Percentiles rank a stretch among this genome's conserved stretches.
These are phyloP conservation scores for Kryphioiulus occultus DNA, from an alignment of 2,888 invertebrate species.

Conservation along the genomic window DNA sequence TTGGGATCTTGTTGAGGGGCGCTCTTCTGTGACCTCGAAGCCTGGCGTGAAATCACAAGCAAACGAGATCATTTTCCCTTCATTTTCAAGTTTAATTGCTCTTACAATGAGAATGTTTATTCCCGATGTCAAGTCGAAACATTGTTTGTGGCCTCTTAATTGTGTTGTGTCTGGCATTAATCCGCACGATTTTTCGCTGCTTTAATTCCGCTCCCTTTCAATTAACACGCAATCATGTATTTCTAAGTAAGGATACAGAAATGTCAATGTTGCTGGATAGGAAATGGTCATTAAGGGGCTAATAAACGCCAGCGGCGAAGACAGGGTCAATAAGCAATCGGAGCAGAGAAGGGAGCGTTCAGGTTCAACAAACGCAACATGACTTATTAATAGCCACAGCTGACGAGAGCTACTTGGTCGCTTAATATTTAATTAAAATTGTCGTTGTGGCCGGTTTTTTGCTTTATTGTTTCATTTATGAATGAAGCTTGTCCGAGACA, in stretches of 20 bases:
- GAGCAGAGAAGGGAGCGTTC: background rate
- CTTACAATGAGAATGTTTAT: background rate
- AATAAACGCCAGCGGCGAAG: background rate
- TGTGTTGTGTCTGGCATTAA: background rate
- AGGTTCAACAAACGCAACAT: slow-evolving; percentile 29
- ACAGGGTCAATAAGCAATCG: background rate
- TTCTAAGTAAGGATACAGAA: background rate
- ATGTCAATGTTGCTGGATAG: background rate
- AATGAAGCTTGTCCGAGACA: slow-evolving; percentile 32
- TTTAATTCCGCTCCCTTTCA: slow-evolving; percentile 9
- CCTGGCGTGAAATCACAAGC: no score
- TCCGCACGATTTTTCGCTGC: background rate
- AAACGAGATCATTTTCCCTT: no score
- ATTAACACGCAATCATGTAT: slow-evolving; percentile 8
- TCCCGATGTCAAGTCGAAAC: background rate
- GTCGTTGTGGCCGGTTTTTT: slow-evolving; percentile 3
- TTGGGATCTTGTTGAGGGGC: no score
- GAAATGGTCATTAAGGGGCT: slow-evolving; percentile 21
- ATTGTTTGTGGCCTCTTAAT: background rate
- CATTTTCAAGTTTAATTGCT: no score
- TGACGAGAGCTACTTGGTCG: background rate
- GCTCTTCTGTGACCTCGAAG: no score
- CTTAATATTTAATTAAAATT: slow-evolving; percentile 39
- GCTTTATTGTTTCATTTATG: slow-evolving; percentile 38
- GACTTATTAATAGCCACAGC: slow-evolving; percentile 27